phyloP scores from a whole-genome alignment of 2,797 vertebrate genomes.

The Craterocephalus amniculus region DNA sequence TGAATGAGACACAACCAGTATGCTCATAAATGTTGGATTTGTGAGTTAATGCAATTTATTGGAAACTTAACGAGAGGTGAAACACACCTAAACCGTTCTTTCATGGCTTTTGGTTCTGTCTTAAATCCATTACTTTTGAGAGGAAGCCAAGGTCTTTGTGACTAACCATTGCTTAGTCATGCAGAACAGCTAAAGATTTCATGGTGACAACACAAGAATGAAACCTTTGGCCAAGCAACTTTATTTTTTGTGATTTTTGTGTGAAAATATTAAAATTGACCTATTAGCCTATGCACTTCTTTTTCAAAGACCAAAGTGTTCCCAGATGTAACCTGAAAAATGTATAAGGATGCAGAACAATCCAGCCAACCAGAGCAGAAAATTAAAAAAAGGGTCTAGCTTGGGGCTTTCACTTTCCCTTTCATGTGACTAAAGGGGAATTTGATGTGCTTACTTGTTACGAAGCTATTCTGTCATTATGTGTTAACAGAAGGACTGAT shows the following conservation, averaged over 20 bases:
- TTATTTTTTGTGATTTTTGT: too few relatives aligned
- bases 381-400: neutral
- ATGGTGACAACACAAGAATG: neutral
- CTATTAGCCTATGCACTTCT: too few relatives aligned
- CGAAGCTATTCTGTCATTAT: neutral
- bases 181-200: neutral
- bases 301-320: neutral
- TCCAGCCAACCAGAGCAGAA: neutral
- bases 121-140: neutral
- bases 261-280: too few relatives aligned
- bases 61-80: neutral
- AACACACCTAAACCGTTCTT: neutral
- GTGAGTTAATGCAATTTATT: neutral
- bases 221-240: neutral
- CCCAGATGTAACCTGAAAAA: neutral
- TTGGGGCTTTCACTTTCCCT: neutral
- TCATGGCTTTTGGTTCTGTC: neutral
- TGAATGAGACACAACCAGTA: neutral
- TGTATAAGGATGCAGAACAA: neutral
- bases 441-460: neutral
- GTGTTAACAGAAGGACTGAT: neutral
- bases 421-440: neutral
- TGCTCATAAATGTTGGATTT: neutral
- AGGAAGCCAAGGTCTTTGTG: neutral
- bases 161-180: neutral